Evolutionary conservation across 2,113 vertebrate genomes (phyloP).

Genomic region (Aspidoscelis tigris): DNA sequence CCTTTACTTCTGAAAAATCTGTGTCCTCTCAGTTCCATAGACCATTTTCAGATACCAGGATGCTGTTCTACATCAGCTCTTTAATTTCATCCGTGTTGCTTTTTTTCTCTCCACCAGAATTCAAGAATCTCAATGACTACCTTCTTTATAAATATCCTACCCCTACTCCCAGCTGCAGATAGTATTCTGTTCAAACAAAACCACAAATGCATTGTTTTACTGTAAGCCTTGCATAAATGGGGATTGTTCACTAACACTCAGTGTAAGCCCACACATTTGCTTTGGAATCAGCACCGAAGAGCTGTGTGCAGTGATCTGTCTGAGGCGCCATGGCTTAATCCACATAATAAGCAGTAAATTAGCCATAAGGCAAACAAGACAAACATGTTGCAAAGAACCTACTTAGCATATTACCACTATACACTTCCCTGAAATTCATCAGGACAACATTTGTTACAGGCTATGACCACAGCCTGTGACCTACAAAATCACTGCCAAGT

Average conservation of each 20-base stretch:
- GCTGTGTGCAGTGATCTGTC: fast-evolving
- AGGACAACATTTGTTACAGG: not conserved
- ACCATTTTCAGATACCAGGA: too few species aligned
- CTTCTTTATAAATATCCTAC: not conserved
- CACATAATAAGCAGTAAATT: not conserved
- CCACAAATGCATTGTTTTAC: fast-evolving
- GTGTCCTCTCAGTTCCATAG: too few species aligned
- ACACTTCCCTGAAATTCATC: not conserved
- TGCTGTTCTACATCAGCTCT: too few species aligned
- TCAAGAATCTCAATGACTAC: not conserved
- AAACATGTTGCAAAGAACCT: conserved; percentile 11
- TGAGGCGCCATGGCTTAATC: not conserved
- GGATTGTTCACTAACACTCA: not conserved
- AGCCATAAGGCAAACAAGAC: not conserved
- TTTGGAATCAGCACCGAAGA: not conserved
- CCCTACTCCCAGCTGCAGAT: not conserved
- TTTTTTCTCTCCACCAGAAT: too few species aligned
- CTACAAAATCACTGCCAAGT: not conserved
- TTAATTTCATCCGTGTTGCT: too few species aligned
- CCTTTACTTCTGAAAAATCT: too few species aligned
- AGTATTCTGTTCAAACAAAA: not conserved
- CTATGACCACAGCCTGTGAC: not conserved
- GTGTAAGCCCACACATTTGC: fast-evolving
- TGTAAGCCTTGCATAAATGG: fast-evolving
- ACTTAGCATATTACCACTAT: not conserved